Percentiles rank a stretch among this genome's conserved stretches.
These are phyloP conservation scores for Ceratotherium simum DNA, from an alignment of 2,113 vertebrate species.

Conservation along the genomic window DNA sequence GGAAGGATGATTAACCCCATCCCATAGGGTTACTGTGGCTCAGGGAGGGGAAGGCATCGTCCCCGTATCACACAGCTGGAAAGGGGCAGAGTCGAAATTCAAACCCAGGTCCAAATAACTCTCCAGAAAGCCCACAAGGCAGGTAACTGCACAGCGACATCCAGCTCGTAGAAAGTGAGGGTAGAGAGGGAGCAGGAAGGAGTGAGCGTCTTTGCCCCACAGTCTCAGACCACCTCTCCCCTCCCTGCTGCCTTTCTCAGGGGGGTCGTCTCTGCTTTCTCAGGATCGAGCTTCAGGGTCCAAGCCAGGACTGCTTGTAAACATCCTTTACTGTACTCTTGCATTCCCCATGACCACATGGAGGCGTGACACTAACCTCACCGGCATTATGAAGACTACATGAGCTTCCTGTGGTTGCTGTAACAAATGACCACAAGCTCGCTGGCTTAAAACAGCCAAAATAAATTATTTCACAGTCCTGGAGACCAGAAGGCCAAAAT, in stretches of 20 bases:
- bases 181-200: fast-evolving
- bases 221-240: background rate
- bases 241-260: background rate
- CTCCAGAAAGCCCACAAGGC: background rate
- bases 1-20: too few relatives aligned
- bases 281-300: background rate
- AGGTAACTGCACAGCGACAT: fast-evolving
- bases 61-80: background rate
- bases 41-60: background rate
- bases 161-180: fast-evolving
- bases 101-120: background rate
- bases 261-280: background rate
- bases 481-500: background rate
- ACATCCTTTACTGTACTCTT: background rate
- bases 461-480: background rate
- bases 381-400: fast-evolving
- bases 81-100: background rate
- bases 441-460: background rate
- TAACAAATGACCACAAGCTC: background rate
- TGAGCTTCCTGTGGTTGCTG: background rate
- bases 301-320: background rate
- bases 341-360: too few relatives aligned
- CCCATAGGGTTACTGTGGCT: background rate
- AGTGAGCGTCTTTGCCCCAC: background rate
- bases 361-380: background rate